These are phyloP conservation scores for Poecilia picta DNA, from an alignment of 2,797 vertebrate species.

Conservation along the genomic window DNA sequence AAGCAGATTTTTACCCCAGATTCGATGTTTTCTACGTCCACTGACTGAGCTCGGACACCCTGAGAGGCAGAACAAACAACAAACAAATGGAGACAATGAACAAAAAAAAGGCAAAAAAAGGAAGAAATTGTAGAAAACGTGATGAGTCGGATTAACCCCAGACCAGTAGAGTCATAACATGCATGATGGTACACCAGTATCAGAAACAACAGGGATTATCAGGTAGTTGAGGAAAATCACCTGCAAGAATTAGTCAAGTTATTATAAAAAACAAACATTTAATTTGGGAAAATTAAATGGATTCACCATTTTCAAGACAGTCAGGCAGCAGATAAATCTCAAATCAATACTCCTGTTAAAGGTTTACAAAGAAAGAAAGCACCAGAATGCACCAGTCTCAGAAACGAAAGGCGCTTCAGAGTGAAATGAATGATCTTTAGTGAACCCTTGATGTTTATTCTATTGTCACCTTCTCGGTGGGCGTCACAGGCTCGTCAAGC, in stretches of 20 bases:
- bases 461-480: constrained; percentile 45
- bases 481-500: constrained; percentile 41
- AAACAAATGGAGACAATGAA: constrained; percentile 32
- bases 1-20: constrained; percentile 68
- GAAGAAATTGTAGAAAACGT: background rate
- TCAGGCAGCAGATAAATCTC: background rate
- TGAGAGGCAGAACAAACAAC: constrained; percentile 40
- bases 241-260: constrained; percentile 6
- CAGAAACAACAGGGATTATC: background rate
- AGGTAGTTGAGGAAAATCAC: background rate
- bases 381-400: background rate
- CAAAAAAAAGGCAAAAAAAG: background rate
- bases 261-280: background rate
- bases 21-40: constrained; percentile 74
- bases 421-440: background rate
- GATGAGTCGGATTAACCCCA: background rate
- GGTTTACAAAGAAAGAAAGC: background rate
- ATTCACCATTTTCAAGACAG: constrained; percentile 29
- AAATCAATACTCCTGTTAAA: background rate
- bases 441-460: background rate
- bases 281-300: background rate
- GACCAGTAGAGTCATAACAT: constrained; percentile 2
- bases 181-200: constrained; percentile 4
- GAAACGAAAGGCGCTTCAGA: background rate
- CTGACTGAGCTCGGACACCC: constrained; percentile 64